A percentile compares a stretch with the other conserved stretches of the same genome.
Evolutionary conservation across 2,888 invertebrate genomes (phyloP).

Genomic region (Trissolcus brochymenae): DNA sequence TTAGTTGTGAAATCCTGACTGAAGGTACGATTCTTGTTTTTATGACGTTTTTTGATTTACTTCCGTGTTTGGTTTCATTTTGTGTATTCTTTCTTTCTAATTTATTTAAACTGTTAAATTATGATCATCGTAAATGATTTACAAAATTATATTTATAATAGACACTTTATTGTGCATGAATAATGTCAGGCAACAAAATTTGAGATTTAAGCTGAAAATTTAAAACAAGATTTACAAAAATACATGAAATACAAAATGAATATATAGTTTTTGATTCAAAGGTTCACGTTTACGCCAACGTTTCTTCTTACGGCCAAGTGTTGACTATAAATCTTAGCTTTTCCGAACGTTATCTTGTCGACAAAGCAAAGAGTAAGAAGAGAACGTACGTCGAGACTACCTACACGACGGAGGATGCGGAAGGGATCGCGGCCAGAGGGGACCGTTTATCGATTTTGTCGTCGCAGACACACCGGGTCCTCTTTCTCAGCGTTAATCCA

Average conservation of each 20-base stretch:
- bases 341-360: conserved; percentile 46
- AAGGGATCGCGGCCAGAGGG: conserved; percentile 45
- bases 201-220: no score
- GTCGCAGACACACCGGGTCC: conserved; percentile 63
- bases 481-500: conserved; percentile 73
- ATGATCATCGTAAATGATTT: no score
- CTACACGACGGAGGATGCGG: conserved; percentile 39
- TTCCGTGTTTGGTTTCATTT: no score
- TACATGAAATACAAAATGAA: neutral
- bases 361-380: conserved; percentile 54
- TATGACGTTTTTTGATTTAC: no score
- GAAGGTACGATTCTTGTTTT: no score
- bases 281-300: conserved; percentile 27
- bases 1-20: no score
- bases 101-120: no score
- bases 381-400: conserved; percentile 43
- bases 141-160: no score
- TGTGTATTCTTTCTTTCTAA: no score
- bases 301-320: conserved; percentile 40
- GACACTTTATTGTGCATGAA: no score
- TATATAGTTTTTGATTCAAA: conserved; percentile 20
- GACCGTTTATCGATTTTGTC: conserved; percentile 69
- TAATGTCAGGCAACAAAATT: no score
- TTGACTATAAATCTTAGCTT: conserved; percentile 46
- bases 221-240: no score